phyloP scores from a whole-genome alignment of 2,888 invertebrate genomes.

The Acrocyrtus sp. region DNA sequence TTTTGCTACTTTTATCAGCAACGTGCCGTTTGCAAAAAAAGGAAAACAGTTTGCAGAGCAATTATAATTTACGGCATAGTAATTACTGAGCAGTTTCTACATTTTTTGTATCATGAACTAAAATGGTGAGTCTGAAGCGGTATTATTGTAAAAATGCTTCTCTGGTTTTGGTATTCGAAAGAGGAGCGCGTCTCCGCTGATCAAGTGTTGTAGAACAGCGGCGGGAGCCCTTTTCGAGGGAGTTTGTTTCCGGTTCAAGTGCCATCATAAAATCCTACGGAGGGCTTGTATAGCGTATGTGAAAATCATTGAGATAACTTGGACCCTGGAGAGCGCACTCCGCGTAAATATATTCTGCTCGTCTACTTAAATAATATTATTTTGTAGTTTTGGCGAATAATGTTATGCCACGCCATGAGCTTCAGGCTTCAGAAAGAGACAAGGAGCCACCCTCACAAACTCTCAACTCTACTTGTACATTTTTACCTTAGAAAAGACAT shows the following conservation, averaged over 20 bases:
- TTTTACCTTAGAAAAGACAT: background rate
- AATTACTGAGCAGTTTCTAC: no score
- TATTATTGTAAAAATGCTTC: no score
- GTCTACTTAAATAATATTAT: conserved; percentile 3
- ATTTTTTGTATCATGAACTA: no score
- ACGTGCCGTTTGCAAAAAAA: no score
- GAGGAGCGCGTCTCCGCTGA: no score
- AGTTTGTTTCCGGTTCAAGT: conserved; percentile 47
- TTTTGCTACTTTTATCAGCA: no score
- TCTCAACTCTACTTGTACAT: background rate
- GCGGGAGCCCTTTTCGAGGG: conserved; percentile 1
- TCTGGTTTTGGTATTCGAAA: no score
- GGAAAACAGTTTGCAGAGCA: no score
- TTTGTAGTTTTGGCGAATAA: background rate
- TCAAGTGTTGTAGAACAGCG: conserved; percentile 5
- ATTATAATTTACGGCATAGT: no score
- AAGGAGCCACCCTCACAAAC: background rate
- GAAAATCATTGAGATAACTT: conserved; percentile 51
- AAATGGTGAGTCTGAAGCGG: no score
- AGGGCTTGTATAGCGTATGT: conserved; percentile 19
- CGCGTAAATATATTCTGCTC: background rate
- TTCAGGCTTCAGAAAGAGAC: background rate
- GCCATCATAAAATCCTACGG: conserved; percentile 26
- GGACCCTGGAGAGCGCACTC: conserved; percentile 28
- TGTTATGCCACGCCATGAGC: background rate